Evolutionary conservation across 2,113 vertebrate genomes (phyloP), one percentile per base, ranked within the genome.

Genomic region (Dromas ardeola): DNA sequence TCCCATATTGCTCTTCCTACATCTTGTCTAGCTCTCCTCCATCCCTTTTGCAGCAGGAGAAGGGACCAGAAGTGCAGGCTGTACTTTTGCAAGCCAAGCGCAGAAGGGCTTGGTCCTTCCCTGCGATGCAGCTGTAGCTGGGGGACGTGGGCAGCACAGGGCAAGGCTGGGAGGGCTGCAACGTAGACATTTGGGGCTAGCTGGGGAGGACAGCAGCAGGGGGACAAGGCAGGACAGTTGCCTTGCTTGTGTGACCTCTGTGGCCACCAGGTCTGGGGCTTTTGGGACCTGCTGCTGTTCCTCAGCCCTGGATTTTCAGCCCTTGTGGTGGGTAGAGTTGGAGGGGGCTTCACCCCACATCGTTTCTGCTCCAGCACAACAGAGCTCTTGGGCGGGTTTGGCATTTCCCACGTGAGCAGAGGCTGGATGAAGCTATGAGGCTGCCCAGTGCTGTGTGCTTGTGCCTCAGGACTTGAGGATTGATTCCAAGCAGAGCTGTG

Each of bases 171-270:
- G 23, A 50, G 22, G 20, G 56, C 29, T 56, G 49, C 0, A 0
- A 38, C 3, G 2, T 30, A 32, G 14, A 5, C 1, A 2, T 85
- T 30, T 6, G 5, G 43, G 27, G 23, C 53, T 86, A 50, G 26
- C 25, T 49, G 47, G 47, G 21, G 25, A 71, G 21, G 15, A 56
- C 45, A 2, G 1, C 0, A 1, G 43, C 0, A 8, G 0, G 12
- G 9, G 13, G 8, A 55, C 1, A 8, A 80, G 27, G 15, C 30
- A 58, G 21, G 53, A 6, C 9, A 36, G 26, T 50, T 38, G 3
- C 30, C 38, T 81, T 29, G 7, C 21, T 43, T 43, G 5, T 45
- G 29, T 74, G 63, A 61, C 9, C 18, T 76, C 66, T 80, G 49
- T 49, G 36, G 43, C 63, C 45, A 42, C 1, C 6, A 43, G 12